Base-by-base conservation (phyloP, 2,888 invertebrate species). In the Parelbella ahira region DNA sequence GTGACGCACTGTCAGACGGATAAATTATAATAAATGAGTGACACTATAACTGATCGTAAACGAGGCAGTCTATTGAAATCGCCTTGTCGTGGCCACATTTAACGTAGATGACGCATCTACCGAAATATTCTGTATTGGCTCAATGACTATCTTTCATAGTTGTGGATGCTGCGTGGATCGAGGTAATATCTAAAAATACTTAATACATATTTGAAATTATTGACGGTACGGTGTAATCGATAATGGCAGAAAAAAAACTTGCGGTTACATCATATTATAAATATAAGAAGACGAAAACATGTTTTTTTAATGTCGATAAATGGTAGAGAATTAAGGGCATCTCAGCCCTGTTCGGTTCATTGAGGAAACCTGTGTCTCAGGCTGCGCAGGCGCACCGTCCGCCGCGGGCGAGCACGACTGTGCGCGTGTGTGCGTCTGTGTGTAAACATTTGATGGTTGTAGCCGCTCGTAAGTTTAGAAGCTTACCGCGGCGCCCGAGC, bases 281-380 rank as follows among this genome's bases (percentile, higher is more conserved):
- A n/a, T n/a, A n/a, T n/a, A n/a, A n/a, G n/a, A n/a, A n/a, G n/a
- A n/a, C n/a, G n/a, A n/a, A n/a, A n/a, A n/a, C n/a, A n/a, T n/a
- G n/a, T n/a, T n/a, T 44, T 45, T 42, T 44, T 38, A 54, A 45
- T 50, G 50, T 56, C 53, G 54, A 56, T 53, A 58, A 48, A 46
- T 54, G 46, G 43, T 45, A 38, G 39, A 45, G 49, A 46, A 50
- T 49, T 56, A 49, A 45, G 47, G 48, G 53, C 63, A 61, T 46
- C 47, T 52, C 66, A 60, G 62, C 66, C 58, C 66, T 68, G 54
- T 57, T 58, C 67, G 63, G 70, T 81, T 77, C 79, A 80, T 82
- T 82, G 77, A 81, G 78, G 73, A 81, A 79, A 78, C 68, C 67
- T 66, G 72, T 70, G 74, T 66, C 59, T 45, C 56, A 51, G 54